Percentiles rank a stretch among this genome's conserved stretches.
These are phyloP conservation scores for Falco peregrinus DNA, from an alignment of 2,797 vertebrate genomes.

Conservation along the genomic window DNA sequence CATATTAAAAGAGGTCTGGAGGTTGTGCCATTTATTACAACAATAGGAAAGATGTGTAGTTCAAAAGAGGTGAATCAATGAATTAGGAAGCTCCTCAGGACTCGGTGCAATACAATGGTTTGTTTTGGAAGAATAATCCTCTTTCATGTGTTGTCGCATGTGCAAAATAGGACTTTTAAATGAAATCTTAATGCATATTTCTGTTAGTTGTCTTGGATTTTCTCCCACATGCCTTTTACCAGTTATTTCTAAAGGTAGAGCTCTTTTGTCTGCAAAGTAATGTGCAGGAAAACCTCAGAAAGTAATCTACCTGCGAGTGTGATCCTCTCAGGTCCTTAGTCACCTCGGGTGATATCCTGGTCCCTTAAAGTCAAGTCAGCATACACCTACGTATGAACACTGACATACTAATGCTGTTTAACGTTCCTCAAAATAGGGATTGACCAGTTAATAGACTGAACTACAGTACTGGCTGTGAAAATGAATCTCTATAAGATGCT, in stretches of 20 bases:
- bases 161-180: neutral
- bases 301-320: neutral
- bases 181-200: neutral
- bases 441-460: neutral
- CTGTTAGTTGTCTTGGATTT: neutral
- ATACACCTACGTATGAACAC: neutral
- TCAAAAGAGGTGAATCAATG: neutral
- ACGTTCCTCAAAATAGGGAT: neutral
- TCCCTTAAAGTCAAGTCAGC: neutral
- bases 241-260: neutral
- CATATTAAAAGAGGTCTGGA: neutral
- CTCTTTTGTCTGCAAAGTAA: neutral
- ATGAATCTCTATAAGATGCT: neutral
- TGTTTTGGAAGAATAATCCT: neutral
- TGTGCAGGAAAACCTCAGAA: neutral
- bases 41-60: neutral
- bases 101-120: neutral
- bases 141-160: neutral
- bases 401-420: neutral
- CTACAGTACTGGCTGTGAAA: neutral
- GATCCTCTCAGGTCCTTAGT: neutral
- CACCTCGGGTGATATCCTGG: neutral
- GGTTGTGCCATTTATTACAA: neutral
- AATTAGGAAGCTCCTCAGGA: neutral
- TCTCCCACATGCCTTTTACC: neutral